Evolutionary conservation across 2,797 vertebrate species (phyloP), one percentile per base, ranked within the genome.

Genomic region (Eremophila alpestris): DNA sequence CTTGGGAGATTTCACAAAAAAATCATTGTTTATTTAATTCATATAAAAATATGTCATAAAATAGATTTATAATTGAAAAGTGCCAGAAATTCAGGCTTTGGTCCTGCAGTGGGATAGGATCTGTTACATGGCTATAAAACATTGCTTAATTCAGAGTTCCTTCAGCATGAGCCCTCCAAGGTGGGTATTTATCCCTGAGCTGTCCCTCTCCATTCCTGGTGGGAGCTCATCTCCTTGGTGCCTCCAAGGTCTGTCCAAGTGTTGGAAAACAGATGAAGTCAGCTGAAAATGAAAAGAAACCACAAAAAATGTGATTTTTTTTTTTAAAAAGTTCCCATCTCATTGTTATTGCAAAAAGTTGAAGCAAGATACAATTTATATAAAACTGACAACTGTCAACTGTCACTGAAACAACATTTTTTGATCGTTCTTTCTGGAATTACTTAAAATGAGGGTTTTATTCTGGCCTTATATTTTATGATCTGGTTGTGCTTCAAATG

Each of bases 391-490:
- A 52, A 34, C 19, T 63, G 36, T 29, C 74, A 76, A 3, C 13
- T 71, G 7, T 13, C 32, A 56, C 5, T 52, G 59, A 30, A 30
- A 23, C 4, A 23, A 21, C 8, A 8, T 7, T 26, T 88, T 64
- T 13, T 36, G 32, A 7, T 52, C 6, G 10, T 84, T 83, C 34
- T 55, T 56, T 71, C 29, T 65, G 52, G 32, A 81, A 13, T 74
- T 49, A 20, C 5, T 40, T 64, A 1, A 22, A 36, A 14, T 36
- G 20, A 60, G 5, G 0, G 0, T 2, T 52, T 52, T 59, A 58
- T 76, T 21, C 38, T 48, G 38, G 38, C 9, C 17, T 85, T 67
- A 4, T 5, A 2, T 54, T 56, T 84, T 49, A 36, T 38, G 7
- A 26, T n/a, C 63, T 89, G 62, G 17, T 41, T 63, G 48, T 67